Evolutionary conservation across 2,888 invertebrate genomes (phyloP).

Genomic region (Euproctis similis): DNA sequence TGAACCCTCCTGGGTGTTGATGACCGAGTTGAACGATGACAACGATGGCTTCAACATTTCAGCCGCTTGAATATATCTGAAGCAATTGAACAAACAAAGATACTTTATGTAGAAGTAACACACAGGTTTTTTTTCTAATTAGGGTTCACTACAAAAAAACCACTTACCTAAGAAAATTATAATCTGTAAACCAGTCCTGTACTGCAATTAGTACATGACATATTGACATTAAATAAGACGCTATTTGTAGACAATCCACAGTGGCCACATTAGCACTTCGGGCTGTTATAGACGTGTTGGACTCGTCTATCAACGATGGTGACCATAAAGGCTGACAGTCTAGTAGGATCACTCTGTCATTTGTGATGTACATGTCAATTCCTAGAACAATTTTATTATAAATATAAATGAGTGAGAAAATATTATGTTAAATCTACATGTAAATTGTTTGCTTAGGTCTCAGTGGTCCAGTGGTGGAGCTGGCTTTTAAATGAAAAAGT

Average conservation of each 20-base stretch:
- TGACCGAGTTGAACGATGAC: conserved; percentile 58
- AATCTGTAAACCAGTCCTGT: conserved; percentile 92
- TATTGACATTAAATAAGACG: conserved; percentile 89
- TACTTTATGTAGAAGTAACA: too few relatives aligned
- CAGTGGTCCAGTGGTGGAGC: too few relatives aligned
- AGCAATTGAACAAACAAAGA: too few relatives aligned
- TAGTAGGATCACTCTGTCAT: conserved; percentile 86
- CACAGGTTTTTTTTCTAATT: too few relatives aligned
- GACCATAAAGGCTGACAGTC: conserved; percentile 90
- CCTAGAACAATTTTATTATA: conserved; percentile 61
- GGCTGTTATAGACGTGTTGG: conserved; percentile 67
- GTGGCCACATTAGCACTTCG: conserved; percentile 74
- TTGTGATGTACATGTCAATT: conserved; percentile 83
- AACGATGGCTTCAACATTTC: conserved; percentile 91
- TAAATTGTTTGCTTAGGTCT: too few relatives aligned
- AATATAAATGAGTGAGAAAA: too few relatives aligned
- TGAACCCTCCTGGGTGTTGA: conserved; percentile 37
- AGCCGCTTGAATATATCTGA: conserved; percentile 85
- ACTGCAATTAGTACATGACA: conserved; percentile 93
- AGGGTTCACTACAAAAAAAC: too few relatives aligned
- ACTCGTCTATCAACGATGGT: conserved; percentile 83
- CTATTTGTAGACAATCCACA: conserved; percentile 84
- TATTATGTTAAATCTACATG: too few relatives aligned
- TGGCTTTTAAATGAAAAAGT: too few relatives aligned
- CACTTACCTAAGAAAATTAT: conserved; percentile 82